Evolutionary conservation across 2,888 invertebrate genomes (phyloP), one percentile per base, ranked within the genome.

Genomic region (Dryobota labecula): DNA sequence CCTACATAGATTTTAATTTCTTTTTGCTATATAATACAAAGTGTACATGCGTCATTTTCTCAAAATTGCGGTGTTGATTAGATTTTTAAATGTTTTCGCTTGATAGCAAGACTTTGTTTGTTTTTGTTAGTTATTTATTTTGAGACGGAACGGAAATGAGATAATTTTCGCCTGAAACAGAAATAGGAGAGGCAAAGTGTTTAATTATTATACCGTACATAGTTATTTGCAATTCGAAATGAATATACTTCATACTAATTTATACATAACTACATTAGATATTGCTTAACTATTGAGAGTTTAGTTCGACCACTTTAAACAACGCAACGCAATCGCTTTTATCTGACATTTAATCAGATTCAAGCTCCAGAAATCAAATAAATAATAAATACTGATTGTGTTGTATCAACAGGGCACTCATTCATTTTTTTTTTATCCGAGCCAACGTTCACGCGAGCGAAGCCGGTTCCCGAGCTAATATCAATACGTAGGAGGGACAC

Each of bases 381-480:
- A 70, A 64, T 53, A 47, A 63, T 58, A 54, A 76, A 53, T n/a
- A 67, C 70, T 60, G 24, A 80, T 71, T 49, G n/a, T 68, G 76
- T 70, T 70, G 5, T 66, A 38, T 70, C 65, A 70, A 80, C 43
- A 60, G 49, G n/a, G 49, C 47, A 65, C 47, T 53, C 62, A 27
- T 53, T 71, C n/a, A n/a, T 15, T 61, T 71, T 75, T 80, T 78
- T 79, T 68, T 61, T 53, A 64, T 47, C 56, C 33, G 11, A 54
- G 58, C 33, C 54, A 38, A 30, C 56, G 66, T 63, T 60, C 45
- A 41, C 45, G 49, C n/a, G 38, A 64, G 56, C 11, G 38, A 63
- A 79, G 56, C 72, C 72, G 72, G 79, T 79, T 70, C 43, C 67
- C 1, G 24, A 33, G 64, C 61, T 68, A 67, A 72, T 77, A 60